Evolutionary conservation across 1,140 invertebrate genomes (phyloP).

Genomic region (Leptinotarsa undecemlineata): DNA sequence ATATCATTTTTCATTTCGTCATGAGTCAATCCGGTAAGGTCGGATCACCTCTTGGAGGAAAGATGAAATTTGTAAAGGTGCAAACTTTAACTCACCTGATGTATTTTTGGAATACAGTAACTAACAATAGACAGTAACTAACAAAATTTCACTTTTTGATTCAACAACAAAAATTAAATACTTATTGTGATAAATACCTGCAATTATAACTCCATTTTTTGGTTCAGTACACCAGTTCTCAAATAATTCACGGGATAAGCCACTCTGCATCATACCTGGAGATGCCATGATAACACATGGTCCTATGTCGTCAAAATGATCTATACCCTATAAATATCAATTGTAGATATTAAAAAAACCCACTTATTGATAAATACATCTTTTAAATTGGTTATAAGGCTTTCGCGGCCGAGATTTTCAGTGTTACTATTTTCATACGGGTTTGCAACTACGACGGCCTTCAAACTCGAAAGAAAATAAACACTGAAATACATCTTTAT

Average conservation of each 20-base stretch:
- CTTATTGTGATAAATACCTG: slow-evolving; percentile 61
- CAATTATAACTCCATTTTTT: slow-evolving; percentile 98
- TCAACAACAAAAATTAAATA: slow-evolving; percentile 16
- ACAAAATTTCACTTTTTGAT: background rate
- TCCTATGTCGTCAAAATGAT: slow-evolving; percentile 99
- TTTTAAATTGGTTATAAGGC: background rate
- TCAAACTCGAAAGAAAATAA: too few relatives aligned
- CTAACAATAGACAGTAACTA: too few relatives aligned
- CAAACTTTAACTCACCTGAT: too few relatives aligned
- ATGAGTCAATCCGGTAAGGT: too few relatives aligned
- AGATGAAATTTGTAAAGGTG: background rate
- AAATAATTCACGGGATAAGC: slow-evolving; percentile 95
- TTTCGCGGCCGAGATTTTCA: too few relatives aligned
- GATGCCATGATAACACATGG: slow-evolving; percentile 99
- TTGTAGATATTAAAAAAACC: background rate
- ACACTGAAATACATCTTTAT: background rate
- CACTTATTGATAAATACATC: background rate
- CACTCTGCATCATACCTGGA: slow-evolving; percentile 99
- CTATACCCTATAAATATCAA: slow-evolving; percentile 77
- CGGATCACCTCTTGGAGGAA: too few relatives aligned
- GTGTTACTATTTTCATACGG: too few relatives aligned
- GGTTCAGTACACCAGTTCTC: slow-evolving; percentile 98
- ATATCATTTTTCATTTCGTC: too few relatives aligned
- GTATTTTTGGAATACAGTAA: too few relatives aligned
- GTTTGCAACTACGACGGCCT: too few relatives aligned